Base-by-base conservation (phyloP, 2,888 invertebrate species). In the Ormyrus rosae region DNA sequence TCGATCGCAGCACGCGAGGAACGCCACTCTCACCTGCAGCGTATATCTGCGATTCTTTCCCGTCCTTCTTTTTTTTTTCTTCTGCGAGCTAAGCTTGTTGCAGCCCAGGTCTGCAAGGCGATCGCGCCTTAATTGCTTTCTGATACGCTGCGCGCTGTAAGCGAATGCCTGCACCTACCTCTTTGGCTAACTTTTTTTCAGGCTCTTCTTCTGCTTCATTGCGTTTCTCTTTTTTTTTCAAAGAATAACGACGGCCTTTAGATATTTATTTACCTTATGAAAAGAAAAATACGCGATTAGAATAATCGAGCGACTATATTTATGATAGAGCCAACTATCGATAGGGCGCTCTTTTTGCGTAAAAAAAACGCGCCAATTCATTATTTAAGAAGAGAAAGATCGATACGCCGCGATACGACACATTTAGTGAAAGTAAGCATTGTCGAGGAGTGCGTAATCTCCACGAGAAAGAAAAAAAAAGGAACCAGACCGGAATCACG, bases 1-100 rank as follows among this genome's bases (percentile, higher is more conserved):
- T 89, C 88, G 88, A 89, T 89, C 88, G 87, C 87, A 87, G 89
- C 90, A 90, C 90, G 90, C 89, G 87, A 89, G 87, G 75, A 86
- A 85, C 84, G 84, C 88, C 19, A 34, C 73, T 64, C 65, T 89
- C 90, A 90, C 90, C 90, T 90, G 90, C 89, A 89, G 88, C 89
- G 87, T 86, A 87, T 87, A 75, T 60, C 64, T 58, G 19, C 13
- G 13, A 13, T 13, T 13, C 13, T 13, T 67, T 58, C 19, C 60
- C 64, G 55, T 64, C 63, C 51, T 60, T 50, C 51, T 70, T 58
- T 45, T 56, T 56, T 58, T 46, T n/a, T 64, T 9, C 56, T 63
- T 61, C 51, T 75, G 85, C 81, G 81, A 81, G 81, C 80, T 83
- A 85, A 83, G 13, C 13, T 48, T 78, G 85, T 81, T 83, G 84